A percentile compares a stretch with the other conserved stretches of the same genome.
phyloP scores from a whole-genome alignment of 2,888 invertebrate genomes.

The Drosophila suboccidentalis region DNA sequence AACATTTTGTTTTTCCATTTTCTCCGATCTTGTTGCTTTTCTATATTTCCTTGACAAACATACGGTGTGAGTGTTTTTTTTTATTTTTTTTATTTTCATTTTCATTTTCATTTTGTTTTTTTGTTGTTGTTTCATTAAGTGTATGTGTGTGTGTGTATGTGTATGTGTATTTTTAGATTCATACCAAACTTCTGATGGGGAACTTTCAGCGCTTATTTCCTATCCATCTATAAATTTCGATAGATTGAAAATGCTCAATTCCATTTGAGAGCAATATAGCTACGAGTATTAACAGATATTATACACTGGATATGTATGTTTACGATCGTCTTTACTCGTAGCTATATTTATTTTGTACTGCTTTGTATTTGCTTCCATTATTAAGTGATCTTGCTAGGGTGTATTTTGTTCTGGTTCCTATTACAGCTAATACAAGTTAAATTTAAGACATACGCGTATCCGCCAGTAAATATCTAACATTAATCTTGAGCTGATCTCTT shows the following conservation, averaged over 20 bases:
- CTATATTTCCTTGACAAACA: constrained; percentile 57
- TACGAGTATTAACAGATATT: not conserved
- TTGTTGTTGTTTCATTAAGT: not conserved
- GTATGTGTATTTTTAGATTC: constrained; percentile 22
- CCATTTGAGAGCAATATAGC: constrained; percentile 40
- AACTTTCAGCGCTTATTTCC: constrained; percentile 2
- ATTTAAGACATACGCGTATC: not conserved
- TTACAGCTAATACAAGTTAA: constrained; percentile 14
- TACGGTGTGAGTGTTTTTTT: constrained; percentile 53
- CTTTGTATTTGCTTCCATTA: constrained; percentile 13
- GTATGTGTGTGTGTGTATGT: constrained; percentile 15
- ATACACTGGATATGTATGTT: not conserved
- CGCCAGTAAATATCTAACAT: constrained; percentile 8
- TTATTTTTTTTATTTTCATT: not conserved
- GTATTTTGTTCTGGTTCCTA: constrained; percentile 8
- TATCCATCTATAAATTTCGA: constrained; percentile 9
- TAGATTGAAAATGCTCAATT: constrained; percentile 44
- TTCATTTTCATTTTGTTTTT: not conserved
- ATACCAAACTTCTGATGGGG: constrained; percentile 57
- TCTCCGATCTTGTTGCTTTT: constrained; percentile 50
- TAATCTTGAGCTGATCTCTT: not conserved
- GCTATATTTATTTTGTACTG: constrained; percentile 41
- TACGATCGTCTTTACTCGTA: constrained; percentile 2
- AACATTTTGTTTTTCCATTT: constrained; percentile 45
- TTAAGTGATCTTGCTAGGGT: constrained; percentile 40